Evolutionary conservation across 1,140 invertebrate species (phyloP).

Genomic region (Rhagoletis pomonella): DNA sequence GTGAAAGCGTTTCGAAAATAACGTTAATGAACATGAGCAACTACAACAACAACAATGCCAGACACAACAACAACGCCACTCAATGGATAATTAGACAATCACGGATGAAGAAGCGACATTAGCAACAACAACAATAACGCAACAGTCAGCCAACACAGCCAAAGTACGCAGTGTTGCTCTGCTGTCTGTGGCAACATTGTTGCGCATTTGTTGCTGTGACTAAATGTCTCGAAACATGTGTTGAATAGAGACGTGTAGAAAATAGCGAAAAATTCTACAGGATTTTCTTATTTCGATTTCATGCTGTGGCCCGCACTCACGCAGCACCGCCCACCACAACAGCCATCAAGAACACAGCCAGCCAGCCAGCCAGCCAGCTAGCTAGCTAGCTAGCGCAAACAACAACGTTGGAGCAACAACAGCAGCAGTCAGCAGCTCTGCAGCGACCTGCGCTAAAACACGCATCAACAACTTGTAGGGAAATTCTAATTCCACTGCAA

Average conservation of each 20-base stretch:
- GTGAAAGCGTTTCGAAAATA: constrained; percentile 12
- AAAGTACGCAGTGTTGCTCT: background rate
- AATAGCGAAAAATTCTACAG: background rate
- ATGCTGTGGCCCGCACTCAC: background rate
- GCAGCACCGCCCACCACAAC: background rate
- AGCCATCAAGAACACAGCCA: background rate
- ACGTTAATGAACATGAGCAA: background rate
- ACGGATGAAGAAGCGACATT: constrained; percentile 35
- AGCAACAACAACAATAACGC: constrained; percentile 37
- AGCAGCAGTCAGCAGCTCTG: background rate
- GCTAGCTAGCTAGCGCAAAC: background rate
- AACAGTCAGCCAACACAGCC: background rate
- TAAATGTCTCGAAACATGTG: background rate
- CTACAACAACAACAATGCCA: background rate
- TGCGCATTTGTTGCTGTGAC: background rate
- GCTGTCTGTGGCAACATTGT: background rate
- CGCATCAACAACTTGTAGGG: constrained; percentile 32
- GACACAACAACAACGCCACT: constrained; percentile 44
- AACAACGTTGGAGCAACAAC: background rate
- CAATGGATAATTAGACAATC: constrained; percentile 40
- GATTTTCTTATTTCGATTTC: constrained; percentile 41
- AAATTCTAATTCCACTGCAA: constrained; percentile 34
- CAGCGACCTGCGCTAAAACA: background rate
- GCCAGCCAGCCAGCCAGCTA: background rate
- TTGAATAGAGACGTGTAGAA: constrained; percentile 31